Evolutionary conservation across 2,113 vertebrate species (phyloP).

Genomic region (Rallus limicola): DNA sequence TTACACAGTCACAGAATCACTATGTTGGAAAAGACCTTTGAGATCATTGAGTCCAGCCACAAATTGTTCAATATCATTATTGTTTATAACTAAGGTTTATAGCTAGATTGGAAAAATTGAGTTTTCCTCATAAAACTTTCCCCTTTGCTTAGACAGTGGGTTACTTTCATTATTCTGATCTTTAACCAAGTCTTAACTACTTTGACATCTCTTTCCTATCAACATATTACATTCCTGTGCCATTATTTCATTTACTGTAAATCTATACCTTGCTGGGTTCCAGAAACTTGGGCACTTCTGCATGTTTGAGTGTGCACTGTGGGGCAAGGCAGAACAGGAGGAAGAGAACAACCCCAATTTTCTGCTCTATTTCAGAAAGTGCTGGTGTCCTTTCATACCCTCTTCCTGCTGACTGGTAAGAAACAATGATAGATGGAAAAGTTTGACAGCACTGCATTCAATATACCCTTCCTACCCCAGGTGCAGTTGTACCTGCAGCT

Average conservation of each 20-base stretch:
- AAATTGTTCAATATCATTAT: background rate
- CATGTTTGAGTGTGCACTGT: background rate
- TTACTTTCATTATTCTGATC: background rate
- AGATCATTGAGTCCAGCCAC: too few relatives aligned
- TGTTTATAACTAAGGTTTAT: background rate
- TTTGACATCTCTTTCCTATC: background rate
- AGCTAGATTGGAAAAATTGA: background rate
- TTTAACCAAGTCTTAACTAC: background rate
- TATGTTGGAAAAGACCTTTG: too few relatives aligned
- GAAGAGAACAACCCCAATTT: background rate
- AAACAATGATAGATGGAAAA: background rate
- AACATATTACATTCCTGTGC: background rate
- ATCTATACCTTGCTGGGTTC: background rate
- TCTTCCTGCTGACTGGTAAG: background rate
- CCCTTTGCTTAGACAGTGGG: background rate
- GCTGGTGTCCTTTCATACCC: background rate
- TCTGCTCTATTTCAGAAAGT: conserved; percentile 32
- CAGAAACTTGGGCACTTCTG: background rate
- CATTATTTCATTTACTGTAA: background rate
- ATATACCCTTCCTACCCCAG: background rate
- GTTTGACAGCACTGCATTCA: background rate
- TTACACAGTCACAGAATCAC: background rate
- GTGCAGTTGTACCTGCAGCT: background rate
- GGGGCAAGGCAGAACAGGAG: background rate
- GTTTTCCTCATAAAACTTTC: background rate